Base-by-base conservation (phyloP, 1,140 invertebrate genomes). In the Anthonomus grandis region DNA sequence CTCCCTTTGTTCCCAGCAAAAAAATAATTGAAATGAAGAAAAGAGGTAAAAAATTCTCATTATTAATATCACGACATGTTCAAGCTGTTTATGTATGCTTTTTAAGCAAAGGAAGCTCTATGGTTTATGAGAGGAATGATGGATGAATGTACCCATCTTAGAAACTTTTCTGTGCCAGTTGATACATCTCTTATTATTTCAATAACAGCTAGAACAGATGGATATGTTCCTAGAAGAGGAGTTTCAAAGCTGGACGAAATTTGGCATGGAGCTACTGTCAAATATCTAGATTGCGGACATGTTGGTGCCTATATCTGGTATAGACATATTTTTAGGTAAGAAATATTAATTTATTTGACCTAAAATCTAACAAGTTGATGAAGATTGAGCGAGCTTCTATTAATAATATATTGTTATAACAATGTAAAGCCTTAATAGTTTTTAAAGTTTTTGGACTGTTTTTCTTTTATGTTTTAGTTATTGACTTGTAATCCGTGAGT, bases 111-210 rank as follows among this genome's bases (percentile, higher is more conserved):
- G 59, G 89, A 93, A 70, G 89, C 91, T 1, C 62, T 94, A 8
- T 87, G 93, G 74, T 98, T 98, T 70, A 98, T 99, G 96, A 79
- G 90, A 19, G 94, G 94, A 0, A 86, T 99, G 57, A 98, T 98
- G 96, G 95, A 99, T 70, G 93, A 98, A 75, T 98, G 93, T 72
- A 99, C 97, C 2, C 95, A 97, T 76, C 76, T 99, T 2, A 90
- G 84, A 53, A 96, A 98, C 74, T 99, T 95, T 69, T 87, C 90
- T 10, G 75, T 85, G 4, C 88, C 88, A 0, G 83, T 86, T 18
- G 94, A 97, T 70, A 90, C 91, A 2, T 85, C 86, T 9, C 74
- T 95, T 13, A 88, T 93, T 58, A 93, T 72, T 74, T 82, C 89
- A 10, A 86, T 95, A 4, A 90, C 91, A 65, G 92, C 92, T 0